A percentile compares a stretch with the other conserved stretches of the same genome.
phyloP scores from a whole-genome alignment of 2,888 invertebrate genomes.

The Drosophila aldrichi region DNA sequence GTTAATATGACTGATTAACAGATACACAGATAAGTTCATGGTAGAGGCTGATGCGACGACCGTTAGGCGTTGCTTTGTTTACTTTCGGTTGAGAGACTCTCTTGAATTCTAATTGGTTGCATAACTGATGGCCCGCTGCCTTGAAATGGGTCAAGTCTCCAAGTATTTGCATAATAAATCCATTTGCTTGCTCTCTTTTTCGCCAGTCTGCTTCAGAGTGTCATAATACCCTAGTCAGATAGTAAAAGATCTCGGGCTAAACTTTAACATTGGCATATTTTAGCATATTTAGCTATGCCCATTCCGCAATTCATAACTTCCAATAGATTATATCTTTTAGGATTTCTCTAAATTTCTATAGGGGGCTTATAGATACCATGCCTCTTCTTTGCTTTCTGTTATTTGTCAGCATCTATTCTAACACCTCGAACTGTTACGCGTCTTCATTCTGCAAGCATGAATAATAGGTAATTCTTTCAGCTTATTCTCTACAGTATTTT shows the following conservation, averaged over 20 bases:
- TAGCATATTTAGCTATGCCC: background rate
- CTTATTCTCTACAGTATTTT: background rate
- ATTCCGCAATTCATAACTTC: conserved; percentile 2
- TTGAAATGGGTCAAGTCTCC: conserved; percentile 45
- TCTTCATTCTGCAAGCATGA: background rate
- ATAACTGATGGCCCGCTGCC: conserved; percentile 43
- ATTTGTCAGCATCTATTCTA: background rate
- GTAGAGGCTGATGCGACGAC: conserved; percentile 28
- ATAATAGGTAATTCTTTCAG: background rate
- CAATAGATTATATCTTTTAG: background rate
- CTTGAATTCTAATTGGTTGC: conserved; percentile 58
- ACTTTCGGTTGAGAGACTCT: conserved; percentile 26
- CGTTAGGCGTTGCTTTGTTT: conserved; percentile 69
- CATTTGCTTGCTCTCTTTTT: conserved; percentile 2
- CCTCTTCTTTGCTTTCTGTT: background rate
- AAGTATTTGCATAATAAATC: conserved; percentile 14
- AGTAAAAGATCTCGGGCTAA: background rate
- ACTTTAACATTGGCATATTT: background rate
- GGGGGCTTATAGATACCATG: background rate
- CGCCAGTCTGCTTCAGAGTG: background rate
- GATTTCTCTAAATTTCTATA: background rate
- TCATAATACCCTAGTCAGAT: background rate
- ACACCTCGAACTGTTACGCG: background rate
- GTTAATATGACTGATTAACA: conserved; percentile 51
- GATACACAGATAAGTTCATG: conserved; percentile 6